phyloP scores from a whole-genome alignment of 2,113 vertebrate species.

The Lepisosteus osseus region DNA sequence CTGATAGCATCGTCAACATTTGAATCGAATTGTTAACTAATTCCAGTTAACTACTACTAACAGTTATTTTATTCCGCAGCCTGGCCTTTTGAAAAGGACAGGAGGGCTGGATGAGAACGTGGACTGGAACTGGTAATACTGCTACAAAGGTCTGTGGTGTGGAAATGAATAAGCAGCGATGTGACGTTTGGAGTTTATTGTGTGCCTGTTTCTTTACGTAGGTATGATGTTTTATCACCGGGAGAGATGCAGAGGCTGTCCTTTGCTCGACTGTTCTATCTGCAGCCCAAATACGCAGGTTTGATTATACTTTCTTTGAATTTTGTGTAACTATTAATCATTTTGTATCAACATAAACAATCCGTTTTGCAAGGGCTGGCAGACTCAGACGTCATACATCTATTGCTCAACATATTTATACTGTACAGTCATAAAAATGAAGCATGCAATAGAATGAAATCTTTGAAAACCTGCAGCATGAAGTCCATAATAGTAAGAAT shows the following conservation, averaged over 20 bases:
- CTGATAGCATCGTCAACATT: too few species aligned
- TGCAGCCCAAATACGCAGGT: constrained; percentile 94
- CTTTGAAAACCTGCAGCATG: too few species aligned
- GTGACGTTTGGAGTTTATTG: neutral
- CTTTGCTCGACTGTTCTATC: constrained; percentile 91
- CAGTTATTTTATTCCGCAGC: constrained; percentile 54
- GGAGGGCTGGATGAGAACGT: constrained; percentile 85
- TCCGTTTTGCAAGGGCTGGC: too few species aligned
- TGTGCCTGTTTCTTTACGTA: constrained; percentile 39
- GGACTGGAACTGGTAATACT: constrained; percentile 92
- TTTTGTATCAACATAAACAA: too few species aligned
- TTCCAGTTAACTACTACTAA: too few species aligned
- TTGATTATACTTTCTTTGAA: constrained; percentile 25
- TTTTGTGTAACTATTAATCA: too few species aligned
- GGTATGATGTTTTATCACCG: constrained; percentile 92
- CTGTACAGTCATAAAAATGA: too few species aligned
- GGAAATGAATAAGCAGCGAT: neutral
- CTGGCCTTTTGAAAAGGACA: constrained; percentile 75
- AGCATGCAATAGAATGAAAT: too few species aligned
- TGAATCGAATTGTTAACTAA: too few species aligned
- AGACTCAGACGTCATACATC: too few species aligned
- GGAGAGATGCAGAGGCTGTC: constrained; percentile 96
- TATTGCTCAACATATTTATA: neutral
- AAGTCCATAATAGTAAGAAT: too few species aligned
- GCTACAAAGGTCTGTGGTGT: constrained; percentile 5